Evolutionary conservation across 2,797 vertebrate genomes (phyloP), one percentile per base, ranked within the genome.

Genomic region (Onychomys arenicola): DNA sequence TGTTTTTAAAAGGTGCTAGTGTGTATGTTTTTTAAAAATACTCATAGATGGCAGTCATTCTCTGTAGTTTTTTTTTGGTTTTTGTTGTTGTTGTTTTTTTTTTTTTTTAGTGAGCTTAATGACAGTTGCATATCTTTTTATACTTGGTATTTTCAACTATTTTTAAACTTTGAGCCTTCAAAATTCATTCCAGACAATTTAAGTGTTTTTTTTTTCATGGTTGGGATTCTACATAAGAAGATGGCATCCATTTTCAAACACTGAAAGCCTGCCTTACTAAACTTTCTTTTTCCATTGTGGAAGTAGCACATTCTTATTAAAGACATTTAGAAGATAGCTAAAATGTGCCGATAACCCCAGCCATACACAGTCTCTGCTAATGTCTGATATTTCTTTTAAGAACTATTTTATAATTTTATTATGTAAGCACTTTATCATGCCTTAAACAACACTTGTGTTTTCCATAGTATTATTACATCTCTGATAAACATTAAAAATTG

Each of bases 111-210:
- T 61, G 52, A 90, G 19, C 57, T 55, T 76, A n/a, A 93, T 87
- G 67, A 84, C 67, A 6, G 16, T 91, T 91, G 69, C 55, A 34
- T 63, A 73, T 57, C 34, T 65, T 80, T 61, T n/a, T 84, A 29
- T 63, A 76, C 40, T 81, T 89, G 40, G 34, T 82, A 4, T 85
- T 75, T 5, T 25, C 46, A 73, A 59, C 7, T 77, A 81, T 69
- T 61, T 93, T 93, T 75, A 65, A 71, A 69, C 67, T 65, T 94
- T 89, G 34, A 80, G 82, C 17, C 49, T 83, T 94, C 29, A 96
- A 80, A 96, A 76, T 65, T 83, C 37, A 91, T 32, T 76, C 83
- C 82, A 84, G 73, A 93, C 85, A 81, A 80, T 43, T 61, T 94
- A 85, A 69, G 27, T 76, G 67, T 52, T 52, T 46, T 71, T 93